Percentiles rank a stretch among this genome's conserved stretches.
These are phyloP conservation scores for Megaceryle torquata DNA, from an alignment of 2,113 vertebrate genomes.

Conservation along the genomic window DNA sequence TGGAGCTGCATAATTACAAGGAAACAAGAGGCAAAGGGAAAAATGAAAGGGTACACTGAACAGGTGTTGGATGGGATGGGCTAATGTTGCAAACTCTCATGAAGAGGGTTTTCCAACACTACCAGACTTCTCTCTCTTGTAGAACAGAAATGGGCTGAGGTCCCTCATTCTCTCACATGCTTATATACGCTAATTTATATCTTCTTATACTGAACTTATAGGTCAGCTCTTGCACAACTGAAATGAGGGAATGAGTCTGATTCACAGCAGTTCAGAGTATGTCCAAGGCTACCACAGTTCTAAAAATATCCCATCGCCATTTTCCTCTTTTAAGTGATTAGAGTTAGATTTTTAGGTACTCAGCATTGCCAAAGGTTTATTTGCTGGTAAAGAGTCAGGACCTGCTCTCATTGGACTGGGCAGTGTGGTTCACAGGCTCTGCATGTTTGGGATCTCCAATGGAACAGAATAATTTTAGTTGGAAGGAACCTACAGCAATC, in stretches of 20 bases:
- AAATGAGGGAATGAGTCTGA: background rate
- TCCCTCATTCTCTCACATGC: background rate
- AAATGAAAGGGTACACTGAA: background rate
- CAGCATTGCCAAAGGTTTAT: background rate
- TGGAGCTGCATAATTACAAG: background rate
- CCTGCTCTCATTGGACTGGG: background rate
- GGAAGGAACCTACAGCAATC: background rate
- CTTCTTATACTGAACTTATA: background rate
- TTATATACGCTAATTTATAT: background rate
- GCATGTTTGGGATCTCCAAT: background rate
- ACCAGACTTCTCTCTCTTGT: background rate
- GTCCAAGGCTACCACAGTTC: background rate
- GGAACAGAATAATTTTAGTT: background rate
- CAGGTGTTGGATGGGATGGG: background rate
- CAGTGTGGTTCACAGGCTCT: background rate
- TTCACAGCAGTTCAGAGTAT: background rate
- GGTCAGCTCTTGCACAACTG: background rate
- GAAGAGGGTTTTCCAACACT: background rate
- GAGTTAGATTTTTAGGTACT: background rate
- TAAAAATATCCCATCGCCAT: background rate
- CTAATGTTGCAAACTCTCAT: background rate
- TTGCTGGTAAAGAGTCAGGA: background rate
- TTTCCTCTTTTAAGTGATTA: background rate
- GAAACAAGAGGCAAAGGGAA: background rate
- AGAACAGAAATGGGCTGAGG: background rate